A percentile compares a stretch with the other conserved stretches of the same genome.
Evolutionary conservation across 2,797 vertebrate species (phyloP).

Genomic region (Bovichtus variegatus): DNA sequence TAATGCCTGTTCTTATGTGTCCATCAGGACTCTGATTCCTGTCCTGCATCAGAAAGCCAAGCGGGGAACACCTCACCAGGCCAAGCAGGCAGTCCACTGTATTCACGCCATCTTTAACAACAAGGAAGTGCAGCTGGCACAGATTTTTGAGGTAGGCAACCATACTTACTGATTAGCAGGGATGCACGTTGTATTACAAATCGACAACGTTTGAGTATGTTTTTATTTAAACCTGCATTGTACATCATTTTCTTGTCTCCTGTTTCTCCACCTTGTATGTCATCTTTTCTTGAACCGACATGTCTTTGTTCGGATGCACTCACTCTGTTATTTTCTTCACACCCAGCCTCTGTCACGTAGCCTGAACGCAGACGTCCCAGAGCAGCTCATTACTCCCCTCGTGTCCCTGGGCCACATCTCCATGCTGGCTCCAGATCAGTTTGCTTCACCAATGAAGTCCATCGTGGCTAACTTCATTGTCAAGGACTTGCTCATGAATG

Average conservation of each 20-base stretch:
- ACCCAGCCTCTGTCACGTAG: slow-evolving; percentile 95
- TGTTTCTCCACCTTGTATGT: not conserved
- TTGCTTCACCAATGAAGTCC: slow-evolving; percentile 99
- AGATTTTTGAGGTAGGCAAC: slow-evolving; percentile 95
- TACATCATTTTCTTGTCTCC: not conserved
- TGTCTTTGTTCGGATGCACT: not conserved
- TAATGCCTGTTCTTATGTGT: slow-evolving; percentile 31
- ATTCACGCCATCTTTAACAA: slow-evolving; percentile 99
- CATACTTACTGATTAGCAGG: not conserved
- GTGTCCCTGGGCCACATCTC: slow-evolving; percentile 98
- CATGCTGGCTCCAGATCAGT: slow-evolving; percentile 99
- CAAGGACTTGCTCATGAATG: slow-evolving; percentile 99
- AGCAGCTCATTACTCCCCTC: slow-evolving; percentile 97
- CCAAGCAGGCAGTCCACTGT: slow-evolving; percentile 98
- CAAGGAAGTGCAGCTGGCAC: slow-evolving; percentile 98
- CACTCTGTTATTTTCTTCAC: not conserved
- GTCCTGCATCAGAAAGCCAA: slow-evolving; percentile 99
- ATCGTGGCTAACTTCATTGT: slow-evolving; percentile 99
- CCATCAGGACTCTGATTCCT: slow-evolving; percentile 94
- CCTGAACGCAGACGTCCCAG: slow-evolving; percentile 97
- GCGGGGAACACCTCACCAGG: slow-evolving; percentile 98
- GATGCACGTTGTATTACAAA: not conserved
- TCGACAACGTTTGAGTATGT: not conserved
- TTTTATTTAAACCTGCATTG: not conserved
- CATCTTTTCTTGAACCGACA: not conserved